These are phyloP conservation scores for Ypsolopha sequella DNA, from an alignment of 2,888 invertebrate genomes.

Conservation along the genomic window DNA sequence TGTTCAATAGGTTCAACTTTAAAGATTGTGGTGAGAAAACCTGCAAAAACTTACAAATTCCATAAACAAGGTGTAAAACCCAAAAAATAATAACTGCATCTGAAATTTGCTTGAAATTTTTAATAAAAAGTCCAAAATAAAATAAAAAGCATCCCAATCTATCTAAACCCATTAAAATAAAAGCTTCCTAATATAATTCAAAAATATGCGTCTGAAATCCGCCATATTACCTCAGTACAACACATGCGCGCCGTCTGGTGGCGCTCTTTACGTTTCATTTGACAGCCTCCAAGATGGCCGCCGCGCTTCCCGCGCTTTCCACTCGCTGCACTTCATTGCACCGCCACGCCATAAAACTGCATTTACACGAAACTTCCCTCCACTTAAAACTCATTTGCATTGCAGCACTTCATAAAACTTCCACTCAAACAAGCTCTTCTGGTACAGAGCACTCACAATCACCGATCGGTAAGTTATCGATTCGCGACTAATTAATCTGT, in stretches of 20 bases:
- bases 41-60: no score
- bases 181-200: neutral
- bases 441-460: slow-evolving; percentile 6
- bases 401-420: slow-evolving; percentile 18
- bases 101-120: no score
- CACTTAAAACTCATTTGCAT: slow-evolving; percentile 33
- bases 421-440: slow-evolving; percentile 2
- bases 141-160: no score
- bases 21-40: no score
- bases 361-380: slow-evolving; percentile 23
- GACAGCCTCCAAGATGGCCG: slow-evolving; percentile 56
- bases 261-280: slow-evolving; percentile 36
- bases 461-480: slow-evolving; percentile 18
- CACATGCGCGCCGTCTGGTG: slow-evolving; percentile 62
- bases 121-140: no score
- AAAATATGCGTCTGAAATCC: neutral
- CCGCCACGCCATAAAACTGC: slow-evolving; percentile 30
- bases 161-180: no score
- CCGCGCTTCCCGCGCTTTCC: slow-evolving; percentile 16
- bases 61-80: no score
- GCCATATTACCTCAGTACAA: slow-evolving; percentile 1
- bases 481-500: neutral
- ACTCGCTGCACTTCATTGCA: slow-evolving; percentile 17
- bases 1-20: no score
- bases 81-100: no score